Percentiles rank a stretch among this genome's conserved stretches.
phyloP scores from a whole-genome alignment of 2,113 vertebrate genomes.

The Piliocolobus tephrosceles region DNA sequence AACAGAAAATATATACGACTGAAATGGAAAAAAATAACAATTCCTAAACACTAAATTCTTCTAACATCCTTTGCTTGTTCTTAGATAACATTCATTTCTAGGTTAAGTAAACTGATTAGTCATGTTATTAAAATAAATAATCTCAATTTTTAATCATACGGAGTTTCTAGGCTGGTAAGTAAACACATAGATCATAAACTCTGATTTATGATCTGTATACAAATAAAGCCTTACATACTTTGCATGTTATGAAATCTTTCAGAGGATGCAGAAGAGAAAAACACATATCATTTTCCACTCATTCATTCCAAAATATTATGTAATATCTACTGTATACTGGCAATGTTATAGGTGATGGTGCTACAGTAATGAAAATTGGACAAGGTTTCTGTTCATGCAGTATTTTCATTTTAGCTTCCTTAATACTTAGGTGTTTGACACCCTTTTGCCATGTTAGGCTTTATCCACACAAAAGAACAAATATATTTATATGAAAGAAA shows the following conservation, averaged over 20 bases:
- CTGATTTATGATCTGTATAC: neutral
- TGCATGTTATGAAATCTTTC: neutral
- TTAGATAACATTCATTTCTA: neutral
- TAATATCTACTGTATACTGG: neutral
- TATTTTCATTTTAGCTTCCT: neutral
- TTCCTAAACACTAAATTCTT: neutral
- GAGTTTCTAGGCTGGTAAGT: neutral
- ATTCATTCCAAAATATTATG: neutral
- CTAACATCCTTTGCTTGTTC: neutral
- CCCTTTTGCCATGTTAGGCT: neutral
- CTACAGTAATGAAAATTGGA: neutral
- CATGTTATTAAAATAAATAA: neutral
- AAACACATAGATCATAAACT: neutral
- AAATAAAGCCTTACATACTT: neutral
- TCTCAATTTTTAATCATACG: neutral
- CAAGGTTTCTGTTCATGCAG: neutral
- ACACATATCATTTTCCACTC: neutral
- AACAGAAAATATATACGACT: conserved; percentile 56
- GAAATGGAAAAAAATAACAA: neutral
- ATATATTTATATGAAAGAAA: neutral
- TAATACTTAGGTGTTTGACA: neutral
- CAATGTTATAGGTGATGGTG: neutral
- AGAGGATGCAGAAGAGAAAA: neutral
- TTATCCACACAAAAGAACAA: neutral
- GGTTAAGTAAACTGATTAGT: neutral